phyloP scores from a whole-genome alignment of 2,113 vertebrate genomes.

The Bothrops jararaca region DNA sequence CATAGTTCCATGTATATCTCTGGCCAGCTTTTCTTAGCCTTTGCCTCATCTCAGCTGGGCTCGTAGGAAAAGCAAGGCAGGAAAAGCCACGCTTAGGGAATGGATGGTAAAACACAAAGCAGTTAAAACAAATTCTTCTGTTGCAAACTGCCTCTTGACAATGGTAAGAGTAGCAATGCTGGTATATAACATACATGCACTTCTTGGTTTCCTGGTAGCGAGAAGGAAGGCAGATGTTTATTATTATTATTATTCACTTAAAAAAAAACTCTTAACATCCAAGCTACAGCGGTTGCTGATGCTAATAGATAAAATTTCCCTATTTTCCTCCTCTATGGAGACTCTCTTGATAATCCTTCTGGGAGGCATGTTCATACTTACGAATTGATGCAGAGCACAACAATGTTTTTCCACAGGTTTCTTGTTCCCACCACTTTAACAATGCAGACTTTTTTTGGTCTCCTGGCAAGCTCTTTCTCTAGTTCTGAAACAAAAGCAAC shows the following conservation, averaged over 20 bases:
- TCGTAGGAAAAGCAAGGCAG: neutral
- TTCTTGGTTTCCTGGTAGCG: neutral
- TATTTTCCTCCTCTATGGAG: neutral
- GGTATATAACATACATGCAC: too few relatives aligned
- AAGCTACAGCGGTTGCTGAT: neutral
- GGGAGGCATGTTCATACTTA: slow-evolving; percentile 71
- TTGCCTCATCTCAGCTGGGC: neutral
- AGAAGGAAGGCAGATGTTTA: neutral
- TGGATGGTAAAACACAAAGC: neutral
- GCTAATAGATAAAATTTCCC: neutral
- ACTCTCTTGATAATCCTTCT: neutral
- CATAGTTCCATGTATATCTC: neutral
- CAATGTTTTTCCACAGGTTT: slow-evolving; percentile 98
- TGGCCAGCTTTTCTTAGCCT: neutral
- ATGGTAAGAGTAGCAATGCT: neutral
- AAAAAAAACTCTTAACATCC: neutral
- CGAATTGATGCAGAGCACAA: slow-evolving; percentile 97
- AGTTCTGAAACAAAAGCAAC: slow-evolving; percentile 77
- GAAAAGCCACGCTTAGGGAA: neutral
- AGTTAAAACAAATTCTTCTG: neutral
- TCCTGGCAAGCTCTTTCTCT: slow-evolving; percentile 86
- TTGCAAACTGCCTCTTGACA: neutral
- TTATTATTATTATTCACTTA: neutral
- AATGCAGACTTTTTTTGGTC: slow-evolving; percentile 88
- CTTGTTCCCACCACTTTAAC: slow-evolving; percentile 92